Conservation (phyloP, 2,888 invertebrate species). For the Synanthedon formicaeformis region DNA sequence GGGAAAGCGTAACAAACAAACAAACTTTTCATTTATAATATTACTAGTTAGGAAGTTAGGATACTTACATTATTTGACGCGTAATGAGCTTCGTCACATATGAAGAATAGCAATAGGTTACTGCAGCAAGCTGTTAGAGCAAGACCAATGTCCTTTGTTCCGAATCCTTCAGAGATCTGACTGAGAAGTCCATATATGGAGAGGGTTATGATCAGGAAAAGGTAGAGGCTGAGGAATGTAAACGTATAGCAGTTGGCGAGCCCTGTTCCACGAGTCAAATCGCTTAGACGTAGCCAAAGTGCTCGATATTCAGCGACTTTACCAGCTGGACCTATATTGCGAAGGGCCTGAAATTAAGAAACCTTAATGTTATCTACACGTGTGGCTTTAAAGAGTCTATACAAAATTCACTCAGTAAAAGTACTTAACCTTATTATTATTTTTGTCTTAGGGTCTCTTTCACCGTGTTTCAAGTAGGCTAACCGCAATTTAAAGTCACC, state of each 20-base stretch:
- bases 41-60: not conserved
- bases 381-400: no score
- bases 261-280: constrained; percentile 75
- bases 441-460: no score
- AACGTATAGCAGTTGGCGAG: constrained; percentile 77
- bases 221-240: constrained; percentile 76
- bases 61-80: constrained; percentile 76
- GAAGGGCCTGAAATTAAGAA: constrained; percentile 62
- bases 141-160: constrained; percentile 78
- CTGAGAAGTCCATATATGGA: constrained; percentile 80
- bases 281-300: constrained; percentile 78
- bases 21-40: not conserved
- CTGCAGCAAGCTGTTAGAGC: constrained; percentile 76
- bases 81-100: constrained; percentile 80
- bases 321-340: constrained; percentile 76
- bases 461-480: no score
- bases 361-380: no score
- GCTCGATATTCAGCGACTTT: constrained; percentile 78
- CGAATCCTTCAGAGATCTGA: constrained; percentile 78
- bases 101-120: constrained; percentile 75
- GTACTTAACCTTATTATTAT: not conserved
- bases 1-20: no score
- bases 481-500: no score
- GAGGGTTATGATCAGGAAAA: constrained; percentile 80
- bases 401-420: no score